Base-by-base conservation (phyloP, 2,888 invertebrate genomes). In the Pteria penguin region DNA sequence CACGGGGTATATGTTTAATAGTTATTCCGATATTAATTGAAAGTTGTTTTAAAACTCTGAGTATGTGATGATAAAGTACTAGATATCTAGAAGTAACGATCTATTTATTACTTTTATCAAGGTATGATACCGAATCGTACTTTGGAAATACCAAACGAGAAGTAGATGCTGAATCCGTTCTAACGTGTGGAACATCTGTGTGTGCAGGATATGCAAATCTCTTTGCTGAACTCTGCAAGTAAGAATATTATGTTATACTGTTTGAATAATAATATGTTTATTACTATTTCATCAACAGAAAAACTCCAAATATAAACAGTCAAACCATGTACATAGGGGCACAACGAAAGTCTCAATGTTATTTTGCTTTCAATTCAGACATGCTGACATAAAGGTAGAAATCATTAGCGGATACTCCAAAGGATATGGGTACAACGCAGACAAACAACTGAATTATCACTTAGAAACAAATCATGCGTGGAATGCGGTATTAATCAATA, bases 391-490 rank as follows among this genome's bases (percentile, higher is more conserved):
- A 22, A 77, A 79, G 2, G 80, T 68, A 3, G 79, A 81, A 3
- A 80, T 75, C 0, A 81, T 85, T 31, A 75, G 74, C 22, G 85
- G 85, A 52, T 82, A 79, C 73, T 79, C 85, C 0, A 85, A 85
- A 62, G 82, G 85, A 3, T 79, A 81, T 29, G 72, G 82, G 2
- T 77, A 81, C 55, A 75, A 80, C 4, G 78, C 82, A 5, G 82
- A 82, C 8, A 77, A 76, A 31, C 52, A 63, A 2, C 78, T 85
- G 52, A 67, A 63, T 3, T 22, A 71, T 18, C 75, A 81, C 1
- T 72, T 52, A 27, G 76, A 82, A 45, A 72, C 78, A 2, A 81
- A 84, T 54, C 85, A 85, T 62, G 78, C 82, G 18, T 85, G 85
- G 85, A 85, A 85, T 68, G 82, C 79, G 2, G 82, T 84, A 1